Percentiles rank a stretch among this genome's conserved stretches.
Evolutionary conservation across 2,797 vertebrate genomes (phyloP).

Genomic region (Phrynocephalus vlangalii): DNA sequence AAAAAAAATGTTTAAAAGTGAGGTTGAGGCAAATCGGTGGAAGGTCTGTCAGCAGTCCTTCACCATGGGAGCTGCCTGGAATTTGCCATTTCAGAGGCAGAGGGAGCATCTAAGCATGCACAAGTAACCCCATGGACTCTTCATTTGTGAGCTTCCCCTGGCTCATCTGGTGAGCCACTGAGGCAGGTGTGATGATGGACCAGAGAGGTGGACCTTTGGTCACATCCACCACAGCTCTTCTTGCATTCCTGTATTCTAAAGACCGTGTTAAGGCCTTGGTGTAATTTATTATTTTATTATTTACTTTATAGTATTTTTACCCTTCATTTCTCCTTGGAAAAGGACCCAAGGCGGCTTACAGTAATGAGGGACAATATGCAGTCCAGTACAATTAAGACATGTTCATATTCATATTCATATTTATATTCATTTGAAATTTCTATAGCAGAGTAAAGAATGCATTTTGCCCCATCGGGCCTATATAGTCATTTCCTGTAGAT

Average conservation of each 20-base stretch:
- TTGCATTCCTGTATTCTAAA: background rate
- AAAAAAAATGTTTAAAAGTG: no score
- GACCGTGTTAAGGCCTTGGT: background rate
- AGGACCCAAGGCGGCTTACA: no score
- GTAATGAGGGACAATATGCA: no score
- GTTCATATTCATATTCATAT: no score
- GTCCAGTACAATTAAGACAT: no score
- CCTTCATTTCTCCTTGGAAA: no score
- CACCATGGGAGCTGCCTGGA: background rate
- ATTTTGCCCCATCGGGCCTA: background rate
- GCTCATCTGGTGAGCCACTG: no score
- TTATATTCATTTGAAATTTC: slow-evolving; percentile 3
- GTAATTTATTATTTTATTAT: background rate
- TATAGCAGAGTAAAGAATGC: background rate
- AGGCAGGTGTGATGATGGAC: background rate
- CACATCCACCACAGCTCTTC: background rate
- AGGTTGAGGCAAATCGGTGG: no score
- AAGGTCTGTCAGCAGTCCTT: background rate
- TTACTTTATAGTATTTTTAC: no score
- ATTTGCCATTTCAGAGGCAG: background rate
- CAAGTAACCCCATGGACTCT: background rate
- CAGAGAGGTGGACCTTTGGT: background rate
- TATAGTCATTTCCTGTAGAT: no score
- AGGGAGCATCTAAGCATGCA: background rate
- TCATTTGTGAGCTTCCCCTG: background rate